Conservation (phyloP, 2,113 vertebrate species). For the human (Homo sapiens) region DNA sequence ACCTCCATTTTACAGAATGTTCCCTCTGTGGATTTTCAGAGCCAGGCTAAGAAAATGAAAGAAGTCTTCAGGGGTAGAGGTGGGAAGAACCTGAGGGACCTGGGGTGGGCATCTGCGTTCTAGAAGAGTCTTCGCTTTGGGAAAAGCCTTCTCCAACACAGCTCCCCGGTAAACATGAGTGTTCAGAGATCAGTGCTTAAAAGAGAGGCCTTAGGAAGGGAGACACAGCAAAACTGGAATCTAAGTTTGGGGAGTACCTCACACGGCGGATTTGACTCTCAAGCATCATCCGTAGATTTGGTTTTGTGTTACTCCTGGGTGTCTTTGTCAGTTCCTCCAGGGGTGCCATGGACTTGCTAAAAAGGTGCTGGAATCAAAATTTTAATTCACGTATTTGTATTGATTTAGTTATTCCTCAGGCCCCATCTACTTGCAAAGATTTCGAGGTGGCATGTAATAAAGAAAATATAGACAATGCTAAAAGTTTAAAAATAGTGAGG, state of each 20-base stretch:
- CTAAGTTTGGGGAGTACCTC: not conserved
- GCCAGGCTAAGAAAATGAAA: not conserved
- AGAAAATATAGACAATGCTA: not conserved
- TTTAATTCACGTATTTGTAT: constrained; percentile 8
- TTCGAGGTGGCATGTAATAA: constrained; percentile 33
- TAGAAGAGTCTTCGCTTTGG: not conserved
- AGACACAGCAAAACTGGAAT: not conserved
- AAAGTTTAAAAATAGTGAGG: not conserved
- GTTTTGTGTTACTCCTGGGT: not conserved
- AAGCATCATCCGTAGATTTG: not conserved
- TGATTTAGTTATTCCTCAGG: not conserved
- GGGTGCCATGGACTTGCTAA: not conserved
- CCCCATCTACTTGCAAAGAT: not conserved
- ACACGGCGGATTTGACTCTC: not conserved
- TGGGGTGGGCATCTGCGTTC: not conserved
- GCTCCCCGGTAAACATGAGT: not conserved
- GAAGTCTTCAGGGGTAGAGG: not conserved
- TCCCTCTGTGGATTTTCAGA: not conserved
- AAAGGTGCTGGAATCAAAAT: not conserved
- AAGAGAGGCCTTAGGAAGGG: not conserved
- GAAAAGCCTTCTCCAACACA: not conserved
- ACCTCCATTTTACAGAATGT: not conserved
- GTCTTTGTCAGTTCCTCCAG: not conserved
- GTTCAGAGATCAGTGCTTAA: not conserved
- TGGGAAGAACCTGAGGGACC: not conserved